These are phyloP conservation scores for Onchidella celtica DNA, from an alignment of 2,888 invertebrate species.

Conservation along the genomic window DNA sequence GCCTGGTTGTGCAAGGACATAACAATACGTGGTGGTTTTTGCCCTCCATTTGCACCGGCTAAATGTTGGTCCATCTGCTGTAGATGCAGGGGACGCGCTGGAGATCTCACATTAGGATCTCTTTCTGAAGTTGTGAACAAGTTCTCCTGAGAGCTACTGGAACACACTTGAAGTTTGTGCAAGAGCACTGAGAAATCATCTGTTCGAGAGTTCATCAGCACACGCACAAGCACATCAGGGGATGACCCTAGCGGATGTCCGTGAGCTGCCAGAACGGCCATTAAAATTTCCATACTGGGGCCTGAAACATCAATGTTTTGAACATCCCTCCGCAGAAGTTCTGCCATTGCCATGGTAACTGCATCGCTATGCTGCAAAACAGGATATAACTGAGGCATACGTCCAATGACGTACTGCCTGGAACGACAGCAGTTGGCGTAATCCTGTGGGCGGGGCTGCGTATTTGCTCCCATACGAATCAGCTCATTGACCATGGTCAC, in stretches of 20 bases:
- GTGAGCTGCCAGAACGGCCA: slow-evolving; percentile 47
- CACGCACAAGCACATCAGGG: slow-evolving; percentile 42
- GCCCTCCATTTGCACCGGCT: neutral
- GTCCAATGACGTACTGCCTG: neutral
- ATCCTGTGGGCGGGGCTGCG: slow-evolving; percentile 17
- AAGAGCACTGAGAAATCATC: slow-evolving; percentile 38
- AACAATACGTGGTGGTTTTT: neutral
- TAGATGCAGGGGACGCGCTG: neutral
- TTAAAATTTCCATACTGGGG: slow-evolving; percentile 34
- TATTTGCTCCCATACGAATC: slow-evolving; percentile 42
- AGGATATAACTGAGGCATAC: neutral
- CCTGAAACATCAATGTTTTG: neutral
- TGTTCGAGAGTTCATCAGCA: slow-evolving; percentile 23
- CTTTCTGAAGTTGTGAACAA: neutral
- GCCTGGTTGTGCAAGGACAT: slow-evolving; percentile 45
- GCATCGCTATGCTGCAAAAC: slow-evolving; percentile 30
- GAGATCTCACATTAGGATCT: neutral
- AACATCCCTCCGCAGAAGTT: slow-evolving; percentile 14
- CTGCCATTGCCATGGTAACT: slow-evolving; percentile 41
- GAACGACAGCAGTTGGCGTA: neutral
- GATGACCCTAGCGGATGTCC: slow-evolving; percentile 38
- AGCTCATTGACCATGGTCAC: slow-evolving; percentile 40
- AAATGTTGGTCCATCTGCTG: slow-evolving; percentile 20
- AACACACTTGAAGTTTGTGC: slow-evolving; percentile 47
- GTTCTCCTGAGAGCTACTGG: slow-evolving; percentile 26